Base-by-base conservation (phyloP, 2,888 invertebrate species). In the Tachina grossa region DNA sequence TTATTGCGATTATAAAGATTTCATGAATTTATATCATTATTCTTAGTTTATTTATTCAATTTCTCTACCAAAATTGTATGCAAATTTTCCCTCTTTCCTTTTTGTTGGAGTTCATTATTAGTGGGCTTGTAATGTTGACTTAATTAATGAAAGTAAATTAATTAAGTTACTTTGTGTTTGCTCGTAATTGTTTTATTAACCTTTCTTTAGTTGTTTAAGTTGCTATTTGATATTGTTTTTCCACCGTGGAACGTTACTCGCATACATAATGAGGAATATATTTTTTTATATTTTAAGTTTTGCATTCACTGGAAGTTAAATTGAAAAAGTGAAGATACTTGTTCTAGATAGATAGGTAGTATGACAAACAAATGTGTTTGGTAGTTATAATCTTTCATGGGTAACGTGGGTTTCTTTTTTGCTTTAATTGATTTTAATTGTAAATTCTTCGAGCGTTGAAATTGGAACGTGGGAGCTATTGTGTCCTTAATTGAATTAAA, bases 101-200 rank as follows among this genome's bases (percentile, higher is more conserved):
- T 89, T 88, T 89, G 84, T 49, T 57, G 49, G 31, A 11, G 2
- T 65, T 88, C 85, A 87, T 89, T 88, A 68, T 51, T 74, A 2
- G n/a, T n/a, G 16, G 88, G 85, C 87, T 88, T 88, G 87, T 87
- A 88, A 87, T 86, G 87, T 71, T 31, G 78, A 85, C 88, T 91
- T 91, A 91, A 91, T 91, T 91, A 90, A 91, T 91, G 91, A 90
- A 91, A 90, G 90, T 91, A 89, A 91, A 91, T 91, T 91, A 90
- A 91, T 91, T 90, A 91, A 90, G 61, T 66, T 55, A 78, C 88
- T 90, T 90, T 90, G 74, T 90, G 74, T 88, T 87, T 88, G 85
- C 87, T 76, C 59, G 85, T 81, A 85, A 85, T 83, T 83, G 80
- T 78, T 87, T 85, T 80, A 87, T 81, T 85, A 83, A 80, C 85